These are phyloP conservation scores for Baccha elongata DNA, from an alignment of 2,888 invertebrate species.

Conservation along the genomic window DNA sequence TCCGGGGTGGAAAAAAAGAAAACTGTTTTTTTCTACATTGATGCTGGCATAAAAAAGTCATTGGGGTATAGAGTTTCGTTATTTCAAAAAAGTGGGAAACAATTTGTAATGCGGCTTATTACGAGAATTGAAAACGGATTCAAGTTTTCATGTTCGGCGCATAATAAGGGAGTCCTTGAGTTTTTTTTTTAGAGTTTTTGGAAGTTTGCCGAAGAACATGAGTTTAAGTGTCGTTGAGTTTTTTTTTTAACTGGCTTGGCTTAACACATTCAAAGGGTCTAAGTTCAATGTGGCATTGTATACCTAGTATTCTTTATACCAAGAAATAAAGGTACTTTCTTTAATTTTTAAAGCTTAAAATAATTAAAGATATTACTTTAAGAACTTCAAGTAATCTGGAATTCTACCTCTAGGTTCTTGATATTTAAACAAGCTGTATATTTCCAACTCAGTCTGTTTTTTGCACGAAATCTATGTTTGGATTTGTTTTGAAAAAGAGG, in stretches of 20 bases:
- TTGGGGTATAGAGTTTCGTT: slow-evolving; percentile 54
- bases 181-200: slow-evolving; percentile 24
- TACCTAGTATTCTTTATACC: no score
- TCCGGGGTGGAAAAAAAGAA: background rate
- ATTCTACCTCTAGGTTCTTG: background rate
- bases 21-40: background rate
- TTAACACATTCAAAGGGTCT: no score
- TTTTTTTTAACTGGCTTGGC: background rate
- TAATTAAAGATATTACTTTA: slow-evolving; percentile 47
- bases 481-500: slow-evolving; percentile 28
- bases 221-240: slow-evolving; percentile 2
- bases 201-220: slow-evolving; percentile 36
- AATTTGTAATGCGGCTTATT: slow-evolving; percentile 74
- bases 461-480: slow-evolving; percentile 45
- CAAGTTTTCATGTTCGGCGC: slow-evolving; percentile 69
- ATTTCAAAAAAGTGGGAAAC: slow-evolving; percentile 61
- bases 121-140: slow-evolving; percentile 70
- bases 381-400: slow-evolving; percentile 1
- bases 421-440: no score
- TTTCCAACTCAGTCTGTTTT: background rate
- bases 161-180: slow-evolving; percentile 63
- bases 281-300: no score
- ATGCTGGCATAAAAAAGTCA: background rate
- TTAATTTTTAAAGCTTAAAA: slow-evolving; percentile 1
- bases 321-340: background rate